Conservation (phyloP, 2,888 invertebrate species). For the Heterodera filipjevi region DNA sequence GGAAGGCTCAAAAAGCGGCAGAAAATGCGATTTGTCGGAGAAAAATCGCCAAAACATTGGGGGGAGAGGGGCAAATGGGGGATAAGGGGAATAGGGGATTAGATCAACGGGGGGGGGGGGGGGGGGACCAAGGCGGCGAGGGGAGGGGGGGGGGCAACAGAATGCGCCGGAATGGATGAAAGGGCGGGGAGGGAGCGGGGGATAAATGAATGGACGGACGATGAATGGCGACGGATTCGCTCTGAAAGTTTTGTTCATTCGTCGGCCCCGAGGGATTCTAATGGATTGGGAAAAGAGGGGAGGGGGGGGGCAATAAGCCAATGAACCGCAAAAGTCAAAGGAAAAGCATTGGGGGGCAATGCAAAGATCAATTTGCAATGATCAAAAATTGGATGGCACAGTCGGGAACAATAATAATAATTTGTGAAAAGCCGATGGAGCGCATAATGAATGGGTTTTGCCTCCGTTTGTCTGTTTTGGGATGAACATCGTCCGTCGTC, state of each 20-base stretch:
- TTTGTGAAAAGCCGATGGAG: background rate
- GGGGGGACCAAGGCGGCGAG: background rate
- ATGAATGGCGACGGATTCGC: slow-evolving; percentile 14
- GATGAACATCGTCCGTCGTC: background rate
- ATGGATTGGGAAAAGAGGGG: background rate
- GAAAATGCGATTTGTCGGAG: slow-evolving; percentile 6
- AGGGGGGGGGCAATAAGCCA: background rate
- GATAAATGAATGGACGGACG: background rate
- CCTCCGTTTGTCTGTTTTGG: too few relatives aligned
- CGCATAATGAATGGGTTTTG: background rate
- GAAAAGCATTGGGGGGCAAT: background rate
- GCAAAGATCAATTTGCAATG: background rate
- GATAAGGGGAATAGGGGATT: background rate
- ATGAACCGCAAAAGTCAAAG: background rate
- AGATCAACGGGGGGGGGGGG: background rate
- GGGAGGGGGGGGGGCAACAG: background rate
- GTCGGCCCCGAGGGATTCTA: background rate
- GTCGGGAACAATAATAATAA: background rate
- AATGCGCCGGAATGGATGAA: slow-evolving; percentile 1
- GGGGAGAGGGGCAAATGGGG: background rate
- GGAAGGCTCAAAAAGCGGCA: background rate
- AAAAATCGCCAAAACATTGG: slow-evolving; percentile 4
- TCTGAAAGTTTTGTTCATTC: slow-evolving; percentile 11
- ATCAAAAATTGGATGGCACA: background rate
- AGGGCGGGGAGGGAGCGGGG: background rate